These are phyloP conservation scores for Leptodirus hochenwartii DNA, from an alignment of 2,888 invertebrate species.

Conservation along the genomic window DNA sequence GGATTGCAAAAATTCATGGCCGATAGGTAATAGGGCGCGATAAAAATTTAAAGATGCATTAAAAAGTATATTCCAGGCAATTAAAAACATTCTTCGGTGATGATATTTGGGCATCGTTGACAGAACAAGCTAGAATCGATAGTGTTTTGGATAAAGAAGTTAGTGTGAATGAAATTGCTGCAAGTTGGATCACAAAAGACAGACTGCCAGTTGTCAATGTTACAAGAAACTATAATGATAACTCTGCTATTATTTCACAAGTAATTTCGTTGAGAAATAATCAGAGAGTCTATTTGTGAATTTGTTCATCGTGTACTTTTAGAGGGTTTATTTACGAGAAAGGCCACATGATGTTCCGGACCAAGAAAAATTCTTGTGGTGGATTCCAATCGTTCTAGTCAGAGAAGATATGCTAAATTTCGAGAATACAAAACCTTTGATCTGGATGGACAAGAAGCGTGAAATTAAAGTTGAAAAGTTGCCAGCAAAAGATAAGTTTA, in stretches of 20 bases:
- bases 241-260: slow-evolving; percentile 43
- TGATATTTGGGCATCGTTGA: slow-evolving; percentile 61
- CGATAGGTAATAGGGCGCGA: slow-evolving; percentile 28
- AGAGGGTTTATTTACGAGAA: slow-evolving; percentile 55
- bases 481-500: slow-evolving; percentile 40
- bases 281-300: slow-evolving; percentile 1
- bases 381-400: slow-evolving; percentile 48
- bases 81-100: slow-evolving; percentile 60
- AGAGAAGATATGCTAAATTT: slow-evolving; percentile 40
- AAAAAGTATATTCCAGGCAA: slow-evolving; percentile 28
- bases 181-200: slow-evolving; percentile 68
- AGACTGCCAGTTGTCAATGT: slow-evolving; percentile 59
- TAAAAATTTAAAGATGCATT: slow-evolving; percentile 5
- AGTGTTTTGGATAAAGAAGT: slow-evolving; percentile 34
- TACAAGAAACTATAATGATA: slow-evolving; percentile 43
- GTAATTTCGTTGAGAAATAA: slow-evolving; percentile 23
- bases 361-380: slow-evolving; percentile 53
- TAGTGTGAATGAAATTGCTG: slow-evolving; percentile 51
- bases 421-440: slow-evolving; percentile 32
- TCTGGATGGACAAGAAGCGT: slow-evolving; percentile 44
- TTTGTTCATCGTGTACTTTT: slow-evolving; percentile 11
- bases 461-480: slow-evolving; percentile 34
- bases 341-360: slow-evolving; percentile 54
- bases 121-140: slow-evolving; percentile 44
- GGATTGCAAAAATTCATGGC: slow-evolving; percentile 53